A percentile compares a stretch with the other conserved stretches of the same genome.
phyloP scores from a whole-genome alignment of 2,888 invertebrate species.

The Xanthorhoe spadicearia region DNA sequence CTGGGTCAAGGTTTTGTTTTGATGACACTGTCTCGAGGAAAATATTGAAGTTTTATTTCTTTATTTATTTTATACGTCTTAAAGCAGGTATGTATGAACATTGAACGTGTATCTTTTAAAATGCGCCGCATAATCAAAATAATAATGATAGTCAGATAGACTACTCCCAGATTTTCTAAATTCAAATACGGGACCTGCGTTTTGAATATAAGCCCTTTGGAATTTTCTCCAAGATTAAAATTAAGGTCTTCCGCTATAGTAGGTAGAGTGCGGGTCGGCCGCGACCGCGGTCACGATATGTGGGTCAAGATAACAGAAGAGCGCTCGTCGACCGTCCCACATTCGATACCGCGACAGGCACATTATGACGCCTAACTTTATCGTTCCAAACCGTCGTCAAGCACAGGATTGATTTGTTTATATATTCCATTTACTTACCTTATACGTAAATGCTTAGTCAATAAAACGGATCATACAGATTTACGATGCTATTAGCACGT shows the following conservation, averaged over 20 bases:
- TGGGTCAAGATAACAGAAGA: conserved; percentile 77
- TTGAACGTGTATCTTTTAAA: background rate
- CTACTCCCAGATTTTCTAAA: background rate
- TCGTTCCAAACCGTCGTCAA: conserved; percentile 14
- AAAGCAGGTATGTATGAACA: background rate
- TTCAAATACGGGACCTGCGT: background rate
- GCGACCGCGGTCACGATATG: conserved; percentile 70
- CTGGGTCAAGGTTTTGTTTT: conserved; percentile 78
- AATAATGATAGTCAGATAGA: background rate
- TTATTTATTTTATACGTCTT: conserved; percentile 15
- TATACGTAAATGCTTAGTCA: background rate
- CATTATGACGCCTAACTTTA: conserved; percentile 29
- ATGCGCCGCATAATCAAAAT: background rate
- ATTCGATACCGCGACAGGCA: conserved; percentile 50
- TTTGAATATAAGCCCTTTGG: conserved; percentile 19
- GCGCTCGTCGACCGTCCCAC: conserved; percentile 59
- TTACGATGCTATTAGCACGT: background rate
- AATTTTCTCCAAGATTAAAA: conserved; percentile 53
- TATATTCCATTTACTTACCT: background rate
- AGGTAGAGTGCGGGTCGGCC: conserved; percentile 51
- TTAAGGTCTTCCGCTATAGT: conserved; percentile 66
- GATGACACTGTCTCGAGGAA: conserved; percentile 65
- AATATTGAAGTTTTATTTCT: conserved; percentile 50
- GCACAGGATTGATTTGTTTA: conserved; percentile 3
- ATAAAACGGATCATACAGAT: background rate